Evolutionary conservation across 2,113 vertebrate species (phyloP).

Genomic region (Percopsis transmontana): DNA sequence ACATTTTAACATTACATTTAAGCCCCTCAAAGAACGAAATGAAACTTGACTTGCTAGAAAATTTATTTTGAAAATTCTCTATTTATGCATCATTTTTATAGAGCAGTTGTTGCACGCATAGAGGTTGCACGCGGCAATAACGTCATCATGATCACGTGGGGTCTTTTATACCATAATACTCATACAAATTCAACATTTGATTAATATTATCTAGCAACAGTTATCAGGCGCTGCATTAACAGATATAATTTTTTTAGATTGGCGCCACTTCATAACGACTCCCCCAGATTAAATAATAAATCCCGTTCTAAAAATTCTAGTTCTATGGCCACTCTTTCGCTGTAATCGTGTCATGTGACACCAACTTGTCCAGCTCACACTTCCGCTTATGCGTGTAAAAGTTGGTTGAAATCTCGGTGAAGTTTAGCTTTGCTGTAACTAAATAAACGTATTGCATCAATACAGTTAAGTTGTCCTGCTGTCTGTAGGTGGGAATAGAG

Average conservation of each 20-base stretch:
- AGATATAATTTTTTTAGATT: neutral
- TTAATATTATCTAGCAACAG: slow-evolving; percentile 15
- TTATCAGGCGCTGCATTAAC: slow-evolving; percentile 18
- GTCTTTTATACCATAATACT: no score
- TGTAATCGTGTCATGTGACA: slow-evolving; percentile 73
- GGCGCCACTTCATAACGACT: no score
- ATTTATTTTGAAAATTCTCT: no score
- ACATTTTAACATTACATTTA: no score
- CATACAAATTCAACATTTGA: no score
- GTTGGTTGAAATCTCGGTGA: slow-evolving; percentile 51
- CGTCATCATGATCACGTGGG: no score
- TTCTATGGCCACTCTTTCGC: slow-evolving; percentile 22
- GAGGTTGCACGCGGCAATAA: no score
- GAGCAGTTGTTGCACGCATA: no score
- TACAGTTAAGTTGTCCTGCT: neutral
- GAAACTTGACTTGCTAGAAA: no score
- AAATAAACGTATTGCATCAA: neutral
- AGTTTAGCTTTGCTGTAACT: slow-evolving; percentile 41
- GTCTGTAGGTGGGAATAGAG: neutral
- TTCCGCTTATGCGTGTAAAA: slow-evolving; percentile 78
- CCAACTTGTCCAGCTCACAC: slow-evolving; percentile 72
- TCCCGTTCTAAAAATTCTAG: neutral
- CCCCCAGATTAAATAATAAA: neutral
- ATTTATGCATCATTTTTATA: no score
- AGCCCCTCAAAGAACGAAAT: no score